phyloP scores from a whole-genome alignment of 2,113 vertebrate genomes.

The Hippopotamus amphibius region DNA sequence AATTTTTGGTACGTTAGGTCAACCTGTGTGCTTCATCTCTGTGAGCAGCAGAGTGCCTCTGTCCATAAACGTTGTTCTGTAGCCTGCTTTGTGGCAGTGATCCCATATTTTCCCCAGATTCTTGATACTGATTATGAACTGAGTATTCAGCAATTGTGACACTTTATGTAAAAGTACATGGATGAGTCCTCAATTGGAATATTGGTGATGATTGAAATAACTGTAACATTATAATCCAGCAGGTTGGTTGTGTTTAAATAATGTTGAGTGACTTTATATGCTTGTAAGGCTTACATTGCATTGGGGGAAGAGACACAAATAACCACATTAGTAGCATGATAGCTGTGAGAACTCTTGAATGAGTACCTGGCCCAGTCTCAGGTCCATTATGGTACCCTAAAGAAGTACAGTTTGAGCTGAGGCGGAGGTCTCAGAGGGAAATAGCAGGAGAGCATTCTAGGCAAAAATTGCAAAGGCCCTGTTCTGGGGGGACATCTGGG shows the following conservation, averaged over 20 bases:
- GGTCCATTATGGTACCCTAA: not conserved
- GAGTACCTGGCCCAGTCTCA: not conserved
- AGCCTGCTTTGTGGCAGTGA: not conserved
- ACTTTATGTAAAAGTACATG: not conserved
- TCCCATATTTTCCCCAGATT: not conserved
- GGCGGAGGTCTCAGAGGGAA: not conserved
- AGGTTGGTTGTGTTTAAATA: not conserved
- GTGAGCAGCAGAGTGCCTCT: not conserved
- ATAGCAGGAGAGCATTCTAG: not conserved
- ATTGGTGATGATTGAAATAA: not conserved
- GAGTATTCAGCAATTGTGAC: not conserved
- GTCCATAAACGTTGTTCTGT: not conserved
- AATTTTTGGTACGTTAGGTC: not conserved
- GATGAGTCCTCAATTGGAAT: not conserved
- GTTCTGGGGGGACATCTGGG: not conserved
- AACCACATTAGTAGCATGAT: not conserved
- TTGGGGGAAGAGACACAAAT: not conserved
- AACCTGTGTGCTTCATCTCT: not conserved
- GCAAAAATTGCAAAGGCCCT: not conserved
- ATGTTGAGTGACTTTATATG: not conserved
- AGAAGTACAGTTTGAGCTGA: not conserved
- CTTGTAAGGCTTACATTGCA: not conserved
- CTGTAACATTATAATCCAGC: not conserved
- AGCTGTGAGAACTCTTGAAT: not conserved
- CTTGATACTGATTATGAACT: not conserved